Percentiles rank a stretch among this genome's conserved stretches.
Conservation (phyloP, 1,140 invertebrate genomes). For the Aphidius gifuensis region DNA sequence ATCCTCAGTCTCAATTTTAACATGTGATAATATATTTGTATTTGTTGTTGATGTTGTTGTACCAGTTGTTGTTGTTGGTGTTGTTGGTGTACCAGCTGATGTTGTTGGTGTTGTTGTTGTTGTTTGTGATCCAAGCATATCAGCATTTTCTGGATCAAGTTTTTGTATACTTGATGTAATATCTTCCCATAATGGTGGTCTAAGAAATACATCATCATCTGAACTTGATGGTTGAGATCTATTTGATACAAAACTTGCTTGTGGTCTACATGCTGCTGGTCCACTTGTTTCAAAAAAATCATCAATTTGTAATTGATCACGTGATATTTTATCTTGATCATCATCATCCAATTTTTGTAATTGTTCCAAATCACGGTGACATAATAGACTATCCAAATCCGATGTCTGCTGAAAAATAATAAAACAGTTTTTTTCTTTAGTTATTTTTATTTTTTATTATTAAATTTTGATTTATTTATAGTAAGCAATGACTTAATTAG, state of each 20-base stretch:
- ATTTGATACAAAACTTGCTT: slow-evolving; percentile 57
- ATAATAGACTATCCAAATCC: slow-evolving; percentile 62
- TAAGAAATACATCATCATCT: slow-evolving; percentile 78
- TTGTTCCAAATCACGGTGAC: slow-evolving; percentile 60
- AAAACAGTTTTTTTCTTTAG: slow-evolving; percentile 11
- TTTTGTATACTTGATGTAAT: slow-evolving; percentile 85
- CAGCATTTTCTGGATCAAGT: slow-evolving; percentile 83
- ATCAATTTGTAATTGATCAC: slow-evolving; percentile 37
- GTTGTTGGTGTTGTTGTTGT: background rate
- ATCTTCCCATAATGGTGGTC: slow-evolving; percentile 83
- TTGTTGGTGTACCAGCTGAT: background rate
- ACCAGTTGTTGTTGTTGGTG: background rate
- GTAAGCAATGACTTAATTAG: too few species aligned
- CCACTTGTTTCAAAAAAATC: slow-evolving; percentile 32
- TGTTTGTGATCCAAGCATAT: slow-evolving; percentile 67
- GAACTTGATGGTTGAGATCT: slow-evolving; percentile 52
- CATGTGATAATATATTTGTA: slow-evolving; percentile 53
- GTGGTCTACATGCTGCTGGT: slow-evolving; percentile 41
- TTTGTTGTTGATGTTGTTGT: background rate
- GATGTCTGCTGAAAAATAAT: slow-evolving; percentile 56
- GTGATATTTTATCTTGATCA: slow-evolving; percentile 58
- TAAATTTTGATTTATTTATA: background rate
- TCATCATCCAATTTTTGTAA: slow-evolving; percentile 58
- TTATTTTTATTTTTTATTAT: slow-evolving; percentile 2
- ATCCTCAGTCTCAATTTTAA: slow-evolving; percentile 74